Evolutionary conservation across 2,888 invertebrate species (phyloP).

Genomic region (Brachynemurus nebulosus): DNA sequence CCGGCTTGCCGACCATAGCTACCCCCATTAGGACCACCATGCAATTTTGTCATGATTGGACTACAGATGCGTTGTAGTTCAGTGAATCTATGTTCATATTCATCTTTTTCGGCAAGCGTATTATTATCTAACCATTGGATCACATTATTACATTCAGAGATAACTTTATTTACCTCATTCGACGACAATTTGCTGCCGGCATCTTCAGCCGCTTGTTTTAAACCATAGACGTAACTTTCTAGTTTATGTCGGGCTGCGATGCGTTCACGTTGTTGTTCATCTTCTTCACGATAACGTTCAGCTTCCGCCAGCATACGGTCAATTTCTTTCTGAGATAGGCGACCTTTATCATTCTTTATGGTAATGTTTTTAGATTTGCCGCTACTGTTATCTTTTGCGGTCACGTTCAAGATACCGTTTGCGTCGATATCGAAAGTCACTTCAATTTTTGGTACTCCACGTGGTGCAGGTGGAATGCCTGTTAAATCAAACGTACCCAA

Average conservation of each 20-base stretch:
- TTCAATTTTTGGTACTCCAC: constrained; percentile 53
- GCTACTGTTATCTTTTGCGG: constrained; percentile 41
- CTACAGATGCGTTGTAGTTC: constrained; percentile 32
- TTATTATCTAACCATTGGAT: constrained; percentile 55
- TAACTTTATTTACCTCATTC: constrained; percentile 44
- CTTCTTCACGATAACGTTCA: constrained; percentile 57
- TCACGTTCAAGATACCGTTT: constrained; percentile 48
- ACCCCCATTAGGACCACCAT: constrained; percentile 21
- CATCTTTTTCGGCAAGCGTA: constrained; percentile 48
- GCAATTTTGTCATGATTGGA: constrained; percentile 47
- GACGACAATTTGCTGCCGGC: constrained; percentile 46
- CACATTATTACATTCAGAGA: constrained; percentile 39
- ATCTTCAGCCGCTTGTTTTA: constrained; percentile 50
- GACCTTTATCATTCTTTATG: constrained; percentile 71
- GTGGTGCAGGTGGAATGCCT: constrained; percentile 54
- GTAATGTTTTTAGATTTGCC: constrained; percentile 59
- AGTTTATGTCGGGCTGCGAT: constrained; percentile 56
- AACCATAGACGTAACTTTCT: constrained; percentile 52
- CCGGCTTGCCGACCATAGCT: constrained; percentile 21
- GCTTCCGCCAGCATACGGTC: constrained; percentile 66
- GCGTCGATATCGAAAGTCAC: constrained; percentile 62
- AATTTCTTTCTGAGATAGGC: constrained; percentile 68
- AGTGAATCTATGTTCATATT: constrained; percentile 47
- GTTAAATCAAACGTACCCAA: constrained; percentile 50
- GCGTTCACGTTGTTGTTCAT: constrained; percentile 50